phyloP scores from a whole-genome alignment of 2,888 invertebrate genomes.

The Netelia fuscicornis region DNA sequence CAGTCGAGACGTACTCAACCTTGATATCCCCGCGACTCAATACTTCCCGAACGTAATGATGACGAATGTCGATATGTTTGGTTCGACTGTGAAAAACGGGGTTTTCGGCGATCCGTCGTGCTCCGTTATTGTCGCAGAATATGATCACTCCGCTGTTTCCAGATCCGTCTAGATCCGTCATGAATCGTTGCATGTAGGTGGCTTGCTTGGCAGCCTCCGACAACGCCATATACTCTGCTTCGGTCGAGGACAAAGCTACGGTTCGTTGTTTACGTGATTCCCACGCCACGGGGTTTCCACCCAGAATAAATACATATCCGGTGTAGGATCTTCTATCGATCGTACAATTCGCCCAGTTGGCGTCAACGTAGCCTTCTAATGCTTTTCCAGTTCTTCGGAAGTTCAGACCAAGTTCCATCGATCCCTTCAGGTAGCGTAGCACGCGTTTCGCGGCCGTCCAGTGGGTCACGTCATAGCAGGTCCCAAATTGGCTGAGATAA shows the following conservation, averaged over 20 bases:
- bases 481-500: conserved; percentile 57
- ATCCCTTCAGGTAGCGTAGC: conserved; percentile 70
- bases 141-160: conserved; percentile 4
- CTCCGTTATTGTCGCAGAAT: conserved; percentile 63
- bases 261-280: conserved; percentile 60
- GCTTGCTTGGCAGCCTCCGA: conserved; percentile 60
- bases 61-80: conserved; percentile 60
- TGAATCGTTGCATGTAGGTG: conserved; percentile 42
- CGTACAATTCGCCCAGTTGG: conserved; percentile 70
- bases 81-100: conserved; percentile 57
- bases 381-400: conserved; percentile 43
- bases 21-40: conserved; percentile 9
- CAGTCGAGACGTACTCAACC: conserved; percentile 25
- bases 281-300: conserved; percentile 58
- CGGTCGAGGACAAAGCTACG: conserved; percentile 37
- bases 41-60: conserved; percentile 43
- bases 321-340: conserved; percentile 66
- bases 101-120: conserved; percentile 55
- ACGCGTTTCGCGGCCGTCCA: conserved; percentile 72
- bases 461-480: conserved; percentile 63
- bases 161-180: conserved; percentile 14
- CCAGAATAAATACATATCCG: conserved; percentile 65
- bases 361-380: conserved; percentile 67
- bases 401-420: conserved; percentile 62
- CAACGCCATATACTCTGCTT: conserved; percentile 40